These are phyloP conservation scores for Aphelocoma californica DNA, from an alignment of 2,797 vertebrate species.

Conservation along the genomic window DNA sequence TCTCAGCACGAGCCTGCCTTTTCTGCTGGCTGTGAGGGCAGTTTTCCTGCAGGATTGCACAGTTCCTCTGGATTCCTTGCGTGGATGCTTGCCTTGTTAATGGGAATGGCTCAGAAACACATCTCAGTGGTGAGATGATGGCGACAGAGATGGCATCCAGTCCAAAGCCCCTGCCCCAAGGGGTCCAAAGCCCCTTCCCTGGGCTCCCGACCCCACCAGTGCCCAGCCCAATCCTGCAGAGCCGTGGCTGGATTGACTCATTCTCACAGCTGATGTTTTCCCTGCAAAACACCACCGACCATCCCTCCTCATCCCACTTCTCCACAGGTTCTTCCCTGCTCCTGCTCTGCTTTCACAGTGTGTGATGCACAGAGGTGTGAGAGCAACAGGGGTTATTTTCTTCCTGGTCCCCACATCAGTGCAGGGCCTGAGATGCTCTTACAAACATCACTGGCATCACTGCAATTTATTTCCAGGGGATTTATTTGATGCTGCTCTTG, in stretches of 20 bases:
- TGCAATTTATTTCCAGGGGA: background rate
- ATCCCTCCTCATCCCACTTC: background rate
- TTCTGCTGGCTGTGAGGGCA: rapidly evolving
- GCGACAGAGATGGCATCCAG: background rate
- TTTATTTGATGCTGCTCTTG: background rate
- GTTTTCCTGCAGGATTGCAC: background rate
- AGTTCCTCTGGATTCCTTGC: background rate
- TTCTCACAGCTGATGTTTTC: background rate
- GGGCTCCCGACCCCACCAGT: rapidly evolving
- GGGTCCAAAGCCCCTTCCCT: background rate
- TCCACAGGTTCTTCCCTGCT: rapidly evolving
- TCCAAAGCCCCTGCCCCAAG: background rate
- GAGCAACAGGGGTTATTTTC: background rate
- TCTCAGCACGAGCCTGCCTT: background rate
- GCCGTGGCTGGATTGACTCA: background rate
- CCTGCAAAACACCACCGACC: rapidly evolving
- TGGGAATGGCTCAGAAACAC: background rate
- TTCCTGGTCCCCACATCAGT: too few relatives aligned
- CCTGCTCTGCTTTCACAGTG: background rate
- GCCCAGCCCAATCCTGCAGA: background rate
- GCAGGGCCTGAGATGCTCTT: background rate
- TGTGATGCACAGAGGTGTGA: background rate
- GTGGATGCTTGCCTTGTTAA: rapidly evolving
- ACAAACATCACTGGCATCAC: background rate
- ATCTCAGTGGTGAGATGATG: background rate